phyloP scores from a whole-genome alignment of 2,113 vertebrate species.

The Siniperca knerii region DNA sequence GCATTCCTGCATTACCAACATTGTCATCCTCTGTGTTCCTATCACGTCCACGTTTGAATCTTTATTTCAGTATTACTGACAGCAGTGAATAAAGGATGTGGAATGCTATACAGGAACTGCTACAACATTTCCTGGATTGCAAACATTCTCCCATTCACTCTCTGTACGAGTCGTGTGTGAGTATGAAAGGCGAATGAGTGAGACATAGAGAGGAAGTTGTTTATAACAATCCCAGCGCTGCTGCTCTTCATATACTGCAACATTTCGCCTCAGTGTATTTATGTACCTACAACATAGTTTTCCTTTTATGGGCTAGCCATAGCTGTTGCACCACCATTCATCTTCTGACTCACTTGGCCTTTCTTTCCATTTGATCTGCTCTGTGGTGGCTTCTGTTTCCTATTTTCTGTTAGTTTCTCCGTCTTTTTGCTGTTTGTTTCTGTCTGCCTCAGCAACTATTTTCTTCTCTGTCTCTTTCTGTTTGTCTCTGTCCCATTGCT shows the following conservation, averaged over 20 bases:
- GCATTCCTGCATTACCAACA: neutral
- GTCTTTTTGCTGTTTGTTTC: slow-evolving; percentile 10
- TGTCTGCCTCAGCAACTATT: slow-evolving; percentile 4
- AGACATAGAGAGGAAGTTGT: slow-evolving; percentile 63
- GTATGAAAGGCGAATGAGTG: slow-evolving; percentile 41
- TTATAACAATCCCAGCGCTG: slow-evolving; percentile 50
- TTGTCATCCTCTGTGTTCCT: neutral
- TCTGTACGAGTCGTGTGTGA: neutral
- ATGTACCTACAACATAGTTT: slow-evolving; percentile 75
- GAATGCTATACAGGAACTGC: slow-evolving; percentile 7
- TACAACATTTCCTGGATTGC: slow-evolving; percentile 32
- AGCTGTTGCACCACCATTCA: slow-evolving; percentile 46
- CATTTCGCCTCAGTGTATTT: slow-evolving; percentile 70
- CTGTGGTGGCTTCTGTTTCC: slow-evolving; percentile 3
- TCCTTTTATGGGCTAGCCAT: slow-evolving; percentile 72
- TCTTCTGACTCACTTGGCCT: slow-evolving; percentile 63
- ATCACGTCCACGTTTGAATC: neutral
- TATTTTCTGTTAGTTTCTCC: slow-evolving; percentile 11
- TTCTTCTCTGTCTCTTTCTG: slow-evolving; percentile 4
- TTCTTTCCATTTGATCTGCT: slow-evolving; percentile 28
- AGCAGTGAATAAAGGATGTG: slow-evolving; percentile 2
- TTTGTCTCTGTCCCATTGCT: neutral
- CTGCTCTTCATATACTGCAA: slow-evolving; percentile 65
- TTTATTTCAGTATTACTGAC: slow-evolving; percentile 4
- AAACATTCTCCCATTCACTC: slow-evolving; percentile 21